Base-by-base conservation (phyloP, 1,140 invertebrate genomes). In the Solenopsis invicta region DNA sequence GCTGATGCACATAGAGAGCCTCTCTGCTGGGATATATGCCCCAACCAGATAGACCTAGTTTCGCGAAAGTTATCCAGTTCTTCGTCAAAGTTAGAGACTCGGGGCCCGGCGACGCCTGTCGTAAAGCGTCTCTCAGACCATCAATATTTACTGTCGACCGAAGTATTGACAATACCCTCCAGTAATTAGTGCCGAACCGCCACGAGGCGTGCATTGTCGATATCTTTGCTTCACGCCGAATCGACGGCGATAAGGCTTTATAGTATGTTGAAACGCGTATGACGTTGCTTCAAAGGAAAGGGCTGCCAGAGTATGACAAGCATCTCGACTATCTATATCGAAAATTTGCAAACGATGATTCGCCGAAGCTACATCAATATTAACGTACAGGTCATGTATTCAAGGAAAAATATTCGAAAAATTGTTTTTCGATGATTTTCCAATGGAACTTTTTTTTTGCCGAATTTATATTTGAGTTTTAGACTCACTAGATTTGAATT, bases 41-140 rank as follows among this genome's bases (percentile, higher is more conserved):
- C n/a, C 66, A 45, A 21, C 41, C 56, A 66, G 86, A 87, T 90
- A 90, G 88, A 90, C 88, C 86, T 64, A 90, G 78, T 89, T 90
- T 85, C 69, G 24, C 18, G 1, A 13, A 72, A 52, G n/a, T 77
- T 84, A 74, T 84, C 9, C 88, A 41, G 13, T 81, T 54, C 64
- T 54, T 62, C 64, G 59, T 74, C 74, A 21, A 87, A 89, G 61
- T 89, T 89, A 56, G 85, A 61, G 21, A 6, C 66, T 21, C 52
- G 61, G 37, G 18, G 6, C 10, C 56, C 29, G 21, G 9, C 16
- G 61, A 34, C 13, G 24, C 59, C 69, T 64, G 80, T 62, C 62
- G 56, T 85, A 41, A 81, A 54, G 62, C 50, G 50, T 18, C 64
- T 41, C 77, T 56, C 64, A 13, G 59, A 34, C 50, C 61, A 52